A percentile compares a stretch with the other conserved stretches of the same genome.
These are phyloP conservation scores for Embiotoca jacksoni DNA, from an alignment of 2,113 vertebrate species.

Conservation along the genomic window DNA sequence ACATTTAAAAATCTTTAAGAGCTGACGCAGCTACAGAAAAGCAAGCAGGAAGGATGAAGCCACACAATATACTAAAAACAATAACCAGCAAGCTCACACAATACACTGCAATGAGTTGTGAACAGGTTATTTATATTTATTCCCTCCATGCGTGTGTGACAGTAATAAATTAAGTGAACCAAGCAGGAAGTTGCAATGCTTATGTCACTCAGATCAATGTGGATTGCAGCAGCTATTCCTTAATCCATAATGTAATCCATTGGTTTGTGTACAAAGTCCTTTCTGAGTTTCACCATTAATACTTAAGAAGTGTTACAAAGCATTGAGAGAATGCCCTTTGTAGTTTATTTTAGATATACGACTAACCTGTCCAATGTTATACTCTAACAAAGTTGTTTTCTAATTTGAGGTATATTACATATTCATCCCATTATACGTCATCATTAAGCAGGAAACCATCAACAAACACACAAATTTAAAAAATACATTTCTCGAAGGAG, in stretches of 20 bases:
- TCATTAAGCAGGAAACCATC: too few relatives aligned
- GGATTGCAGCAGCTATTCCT: neutral
- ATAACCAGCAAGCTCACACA: neutral
- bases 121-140: neutral
- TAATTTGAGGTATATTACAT: too few relatives aligned
- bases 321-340: neutral
- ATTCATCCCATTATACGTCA: too few relatives aligned
- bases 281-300: neutral
- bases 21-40: neutral
- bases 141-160: neutral
- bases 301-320: neutral
- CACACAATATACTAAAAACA: neutral
- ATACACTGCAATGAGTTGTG: neutral
- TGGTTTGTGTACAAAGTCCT: slow-evolving; percentile 20
- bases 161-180: neutral
- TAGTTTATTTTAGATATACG: neutral
- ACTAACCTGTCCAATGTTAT: neutral
- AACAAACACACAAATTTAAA: too few relatives aligned
- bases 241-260: slow-evolving; percentile 19
- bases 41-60: neutral
- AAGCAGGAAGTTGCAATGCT: neutral
- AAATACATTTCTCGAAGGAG: too few relatives aligned
- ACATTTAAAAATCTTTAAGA: neutral
- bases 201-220: neutral
- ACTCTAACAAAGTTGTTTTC: too few relatives aligned